Evolutionary conservation across 2,888 invertebrate species (phyloP), one percentile per base, ranked within the genome.

Genomic region (Apamea sordens): DNA sequence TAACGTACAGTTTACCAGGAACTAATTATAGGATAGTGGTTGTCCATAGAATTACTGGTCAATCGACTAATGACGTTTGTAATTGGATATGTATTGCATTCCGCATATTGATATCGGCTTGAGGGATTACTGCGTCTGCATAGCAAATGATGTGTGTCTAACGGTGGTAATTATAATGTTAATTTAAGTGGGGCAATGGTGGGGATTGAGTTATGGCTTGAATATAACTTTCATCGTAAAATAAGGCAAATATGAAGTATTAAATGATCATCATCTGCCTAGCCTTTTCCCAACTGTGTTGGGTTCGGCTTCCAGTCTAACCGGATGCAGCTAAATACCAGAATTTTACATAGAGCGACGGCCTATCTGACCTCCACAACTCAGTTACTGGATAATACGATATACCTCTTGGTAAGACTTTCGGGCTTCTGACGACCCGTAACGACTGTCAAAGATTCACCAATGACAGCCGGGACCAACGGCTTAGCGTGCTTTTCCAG

Each of bases 51-150:
- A 77, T 79, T 83, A 79, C 73, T 61, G 73, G 56, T 78, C 83
- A 79, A 88, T 86, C 74, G 76, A 44, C 77, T 86, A 87, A 89
- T 89, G 73, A 86, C 72, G 61, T 72, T 76, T 82, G 79, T 89
- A 89, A 89, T 85, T 83, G 86, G 86, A 88, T 82, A 83, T 86
- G 86, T 84, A 87, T 86, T 82, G 80, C 82, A 85, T 83, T 85
- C 85, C 73, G 77, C 85, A 81, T 88, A 88, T 85, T 85, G 76
- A 87, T 83, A 80, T 78, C 77, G 73, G 36, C 67, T 81, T 73
- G 68, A 81, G 81, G 78, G 84, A 83, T 86, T 88, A 85, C 70
- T 79, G 63, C 69, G 73, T 76, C 64, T 81, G 82, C 79, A 82
- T 81, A 77, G 63, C 73, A 72, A 86, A 84, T 80, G 70, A 76